phyloP scores from a whole-genome alignment of 1,140 invertebrate species.

The Scaptodrosophila lebanonensis region DNA sequence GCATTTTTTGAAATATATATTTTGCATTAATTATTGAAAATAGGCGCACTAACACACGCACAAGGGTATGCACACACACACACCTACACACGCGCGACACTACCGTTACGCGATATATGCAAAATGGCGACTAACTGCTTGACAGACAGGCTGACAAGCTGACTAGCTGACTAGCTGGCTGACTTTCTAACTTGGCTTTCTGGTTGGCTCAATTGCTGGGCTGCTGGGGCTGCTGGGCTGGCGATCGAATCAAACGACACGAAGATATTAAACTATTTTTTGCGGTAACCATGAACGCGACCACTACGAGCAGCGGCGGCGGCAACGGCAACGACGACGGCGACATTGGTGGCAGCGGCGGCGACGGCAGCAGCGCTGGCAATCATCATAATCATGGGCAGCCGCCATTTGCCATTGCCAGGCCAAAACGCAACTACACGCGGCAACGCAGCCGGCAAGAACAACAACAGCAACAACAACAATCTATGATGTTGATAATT shows the following conservation, averaged over 20 bases:
- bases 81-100: constrained; percentile 1
- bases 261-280: constrained; percentile 77
- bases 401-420: constrained; percentile 15
- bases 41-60: constrained; percentile 21
- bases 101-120: background rate
- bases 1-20: background rate
- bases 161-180: background rate
- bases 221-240: constrained; percentile 29
- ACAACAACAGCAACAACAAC: too few relatives aligned
- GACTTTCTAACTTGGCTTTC: background rate
- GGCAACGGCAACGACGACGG: constrained; percentile 44
- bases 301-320: constrained; percentile 62
- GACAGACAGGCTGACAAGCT: background rate
- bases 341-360: constrained; percentile 41
- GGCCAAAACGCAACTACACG: background rate
- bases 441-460: background rate
- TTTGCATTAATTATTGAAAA: too few relatives aligned
- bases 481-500: too few relatives aligned
- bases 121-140: background rate
- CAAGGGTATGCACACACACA: constrained; percentile 7
- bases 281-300: constrained; percentile 77
- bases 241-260: constrained; percentile 77
- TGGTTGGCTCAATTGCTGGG: background rate
- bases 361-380: constrained; percentile 23
- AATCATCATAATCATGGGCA: constrained; percentile 65